These are phyloP conservation scores for Saccopteryx bilineata DNA, from an alignment of 2,113 vertebrate genomes.

Conservation along the genomic window DNA sequence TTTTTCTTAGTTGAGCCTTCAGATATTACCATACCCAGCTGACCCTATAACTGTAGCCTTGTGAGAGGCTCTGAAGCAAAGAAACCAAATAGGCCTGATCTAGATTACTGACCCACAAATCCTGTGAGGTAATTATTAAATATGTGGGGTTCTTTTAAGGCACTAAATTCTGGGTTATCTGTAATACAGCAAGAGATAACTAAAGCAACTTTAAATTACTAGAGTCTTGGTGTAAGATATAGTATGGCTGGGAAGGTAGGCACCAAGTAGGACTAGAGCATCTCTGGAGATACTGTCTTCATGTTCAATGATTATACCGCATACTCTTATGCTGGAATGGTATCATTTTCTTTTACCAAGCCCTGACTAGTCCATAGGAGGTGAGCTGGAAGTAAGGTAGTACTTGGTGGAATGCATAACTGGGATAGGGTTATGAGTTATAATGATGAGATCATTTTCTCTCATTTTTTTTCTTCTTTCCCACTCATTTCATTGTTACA, in stretches of 20 bases:
- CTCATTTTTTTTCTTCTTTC: background rate
- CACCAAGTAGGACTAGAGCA: slow-evolving; percentile 87
- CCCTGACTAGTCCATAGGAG: slow-evolving; percentile 82
- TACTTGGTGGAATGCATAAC: background rate
- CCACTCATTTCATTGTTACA: background rate
- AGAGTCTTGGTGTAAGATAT: background rate
- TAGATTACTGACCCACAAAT: background rate
- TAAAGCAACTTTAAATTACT: background rate
- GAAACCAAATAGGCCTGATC: background rate
- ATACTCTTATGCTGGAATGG: slow-evolving; percentile 89
- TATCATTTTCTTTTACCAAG: slow-evolving; percentile 87
- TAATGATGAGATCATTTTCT: background rate
- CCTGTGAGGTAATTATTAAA: background rate
- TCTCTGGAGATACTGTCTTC: slow-evolving; percentile 90
- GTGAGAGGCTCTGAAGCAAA: background rate
- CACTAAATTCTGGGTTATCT: background rate
- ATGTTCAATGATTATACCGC: slow-evolving; percentile 89
- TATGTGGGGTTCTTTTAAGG: background rate
- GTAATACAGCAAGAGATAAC: background rate
- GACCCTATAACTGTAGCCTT: background rate
- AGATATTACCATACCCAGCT: background rate
- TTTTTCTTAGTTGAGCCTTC: background rate
- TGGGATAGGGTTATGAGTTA: background rate
- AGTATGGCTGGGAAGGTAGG: slow-evolving; percentile 83
- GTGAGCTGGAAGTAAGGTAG: slow-evolving; percentile 89